These are phyloP conservation scores for Haliclona indistincta DNA, from an alignment of 37 sponge, comb jelly and placozoan genomes.

Conservation along the genomic window DNA sequence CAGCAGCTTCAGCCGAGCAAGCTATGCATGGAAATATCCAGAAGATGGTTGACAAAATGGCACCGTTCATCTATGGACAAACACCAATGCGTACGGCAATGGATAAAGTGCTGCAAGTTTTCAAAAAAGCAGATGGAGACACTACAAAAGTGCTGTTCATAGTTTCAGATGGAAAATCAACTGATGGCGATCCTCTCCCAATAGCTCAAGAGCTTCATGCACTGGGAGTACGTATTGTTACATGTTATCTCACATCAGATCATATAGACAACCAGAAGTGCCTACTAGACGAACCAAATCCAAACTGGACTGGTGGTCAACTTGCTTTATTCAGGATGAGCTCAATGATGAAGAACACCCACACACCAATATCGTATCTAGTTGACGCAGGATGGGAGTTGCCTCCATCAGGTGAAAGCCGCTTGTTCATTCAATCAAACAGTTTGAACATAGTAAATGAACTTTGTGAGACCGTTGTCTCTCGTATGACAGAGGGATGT, in stretches of 20 bases:
- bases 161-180: slow-evolving; percentile 42
- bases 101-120: slow-evolving; percentile 15
- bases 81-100: slow-evolving; percentile 58
- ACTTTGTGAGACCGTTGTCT: no score
- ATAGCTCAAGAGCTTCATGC: slow-evolving; percentile 7
- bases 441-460: no score
- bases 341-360: no score
- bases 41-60: slow-evolving; percentile 19
- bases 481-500: no score
- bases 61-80: slow-evolving; percentile 46
- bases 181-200: slow-evolving; percentile 63
- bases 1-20: not conserved
- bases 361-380: no score
- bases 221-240: slow-evolving; percentile 33
- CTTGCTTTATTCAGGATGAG: slow-evolving; percentile 48
- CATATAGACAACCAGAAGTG: no score
- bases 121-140: not conserved
- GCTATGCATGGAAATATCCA: slow-evolving; percentile 29
- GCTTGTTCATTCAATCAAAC: slow-evolving; percentile 58
- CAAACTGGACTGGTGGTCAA: slow-evolving; percentile 28
- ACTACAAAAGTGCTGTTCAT: slow-evolving; percentile 35
- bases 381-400: no score
- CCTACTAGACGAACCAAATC: slow-evolving; percentile 16
- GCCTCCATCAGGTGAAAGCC: no score
- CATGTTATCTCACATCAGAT: no score